Evolutionary conservation across 2,888 invertebrate genomes (phyloP), one percentile per base, ranked within the genome.

Genomic region (Allophyes oxyacanthae): DNA sequence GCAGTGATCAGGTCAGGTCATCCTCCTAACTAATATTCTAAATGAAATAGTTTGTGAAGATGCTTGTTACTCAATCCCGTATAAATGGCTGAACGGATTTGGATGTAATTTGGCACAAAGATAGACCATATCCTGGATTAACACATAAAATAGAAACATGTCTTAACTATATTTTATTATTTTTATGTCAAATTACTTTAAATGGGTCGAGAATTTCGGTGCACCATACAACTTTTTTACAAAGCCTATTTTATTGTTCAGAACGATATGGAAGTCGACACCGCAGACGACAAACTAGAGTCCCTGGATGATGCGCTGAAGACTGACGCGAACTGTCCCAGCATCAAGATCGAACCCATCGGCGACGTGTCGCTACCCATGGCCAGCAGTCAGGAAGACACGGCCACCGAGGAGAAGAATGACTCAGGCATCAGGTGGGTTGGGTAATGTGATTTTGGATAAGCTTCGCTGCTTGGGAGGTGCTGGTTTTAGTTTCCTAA

Each of bases 371-470:
- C 82, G 0, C 68, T 89, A 38, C 90, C 90, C 0, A 79, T 80
- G 45, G 87, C 85, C 0, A 87, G 87, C 76, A 91, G 89, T 43
- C 89, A 89, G 38, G 93, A 93, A 0, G 92, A 92, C 40, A 85
- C 89, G 0, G 87, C 77, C 25, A 86, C 89, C 1, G 94, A 94
- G 61, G 94, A 94, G 84, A 94, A 92, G 60, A 94, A 94, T 33
- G 94, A 94, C 66, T 94, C 94, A 0, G 94, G 94, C 0, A 94
- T 94, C 70, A 94, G 94, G 94, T 93, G 57, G 26, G 48, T 42
- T 0, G 6, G 10, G 20, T 25, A 1, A n/a, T 1, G 6, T n/a
- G 41, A 11, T 11, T 14, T 43, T 9, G 4, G 1, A 8, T n/a
- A 15, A 13, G 58, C 45, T 46, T 50, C 13, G 52, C 46, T 57